Percentiles rank a stretch among this genome's conserved stretches.
These are phyloP conservation scores for Psilopsiagon aymara DNA, from an alignment of 2,113 vertebrate genomes.

Conservation along the genomic window DNA sequence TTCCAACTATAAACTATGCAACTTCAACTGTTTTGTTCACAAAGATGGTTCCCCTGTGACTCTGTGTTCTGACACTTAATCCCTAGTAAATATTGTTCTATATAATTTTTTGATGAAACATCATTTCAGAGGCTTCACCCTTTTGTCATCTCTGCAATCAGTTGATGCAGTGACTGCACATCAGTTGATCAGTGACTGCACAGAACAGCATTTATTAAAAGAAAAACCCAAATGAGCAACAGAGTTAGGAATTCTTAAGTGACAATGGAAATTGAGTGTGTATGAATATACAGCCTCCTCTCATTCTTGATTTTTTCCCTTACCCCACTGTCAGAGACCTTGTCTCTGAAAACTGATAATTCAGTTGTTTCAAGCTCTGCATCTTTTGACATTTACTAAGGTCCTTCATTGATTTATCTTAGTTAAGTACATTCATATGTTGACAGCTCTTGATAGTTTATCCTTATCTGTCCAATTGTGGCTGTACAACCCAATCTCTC, in stretches of 20 bases:
- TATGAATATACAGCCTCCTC: neutral
- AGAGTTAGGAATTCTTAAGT: neutral
- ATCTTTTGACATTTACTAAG: slow-evolving; percentile 47
- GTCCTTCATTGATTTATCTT: slow-evolving; percentile 49
- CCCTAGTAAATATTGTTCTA: neutral
- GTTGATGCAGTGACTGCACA: neutral
- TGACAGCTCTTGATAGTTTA: slow-evolving; percentile 42
- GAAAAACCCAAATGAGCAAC: accelerated
- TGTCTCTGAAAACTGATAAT: slow-evolving; percentile 25
- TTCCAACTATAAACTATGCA: neutral
- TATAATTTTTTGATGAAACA: neutral
- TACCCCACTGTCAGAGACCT: neutral
- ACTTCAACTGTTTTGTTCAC: neutral
- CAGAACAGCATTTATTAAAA: neutral
- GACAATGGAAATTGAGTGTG: neutral
- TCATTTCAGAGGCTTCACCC: neutral
- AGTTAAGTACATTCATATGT: slow-evolving; percentile 31
- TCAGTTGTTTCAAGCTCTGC: slow-evolving; percentile 18
- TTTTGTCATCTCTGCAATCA: neutral
- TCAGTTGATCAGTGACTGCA: neutral
- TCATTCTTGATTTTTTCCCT: neutral
- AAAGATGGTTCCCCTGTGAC: neutral
- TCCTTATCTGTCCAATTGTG: neutral
- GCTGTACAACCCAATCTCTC: slow-evolving; percentile 2
- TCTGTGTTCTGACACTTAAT: neutral